phyloP scores from a whole-genome alignment of 2,113 vertebrate species.

The Lepidothrix coronata region DNA sequence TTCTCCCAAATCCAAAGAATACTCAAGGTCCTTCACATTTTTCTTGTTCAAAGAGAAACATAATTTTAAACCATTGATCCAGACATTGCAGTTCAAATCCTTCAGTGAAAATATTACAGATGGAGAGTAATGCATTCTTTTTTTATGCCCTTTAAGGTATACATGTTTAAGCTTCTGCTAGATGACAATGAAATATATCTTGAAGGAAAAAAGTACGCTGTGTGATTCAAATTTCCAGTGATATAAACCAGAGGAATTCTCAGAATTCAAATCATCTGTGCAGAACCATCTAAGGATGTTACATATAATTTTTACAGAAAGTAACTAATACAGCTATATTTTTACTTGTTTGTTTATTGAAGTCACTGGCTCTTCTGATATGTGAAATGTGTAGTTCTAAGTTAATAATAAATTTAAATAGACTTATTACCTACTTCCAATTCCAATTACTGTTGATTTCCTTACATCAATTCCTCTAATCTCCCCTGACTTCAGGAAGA shows the following conservation, averaged over 20 bases:
- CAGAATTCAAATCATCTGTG: neutral
- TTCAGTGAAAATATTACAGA: neutral
- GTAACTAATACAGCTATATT: neutral
- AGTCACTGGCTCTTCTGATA: neutral
- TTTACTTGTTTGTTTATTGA: neutral
- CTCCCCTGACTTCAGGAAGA: neutral
- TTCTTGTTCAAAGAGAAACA: neutral
- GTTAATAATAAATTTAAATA: neutral
- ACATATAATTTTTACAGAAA: neutral
- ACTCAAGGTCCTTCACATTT: neutral
- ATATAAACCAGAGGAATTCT: neutral
- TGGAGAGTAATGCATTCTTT: neutral
- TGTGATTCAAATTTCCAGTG: neutral
- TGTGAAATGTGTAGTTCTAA: neutral
- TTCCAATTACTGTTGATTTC: neutral
- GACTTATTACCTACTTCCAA: neutral
- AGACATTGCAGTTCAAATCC: neutral
- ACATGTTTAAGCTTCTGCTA: neutral
- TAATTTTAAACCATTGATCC: slow-evolving; percentile 17
- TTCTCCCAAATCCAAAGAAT: slow-evolving; percentile 6
- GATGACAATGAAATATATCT: neutral
- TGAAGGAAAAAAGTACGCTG: neutral
- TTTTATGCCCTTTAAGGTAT: neutral
- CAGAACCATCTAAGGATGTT: neutral
- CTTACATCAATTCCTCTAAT: neutral